Evolutionary conservation across 2,113 vertebrate genomes (phyloP).

Genomic region (Poicephalus gulielmi): DNA sequence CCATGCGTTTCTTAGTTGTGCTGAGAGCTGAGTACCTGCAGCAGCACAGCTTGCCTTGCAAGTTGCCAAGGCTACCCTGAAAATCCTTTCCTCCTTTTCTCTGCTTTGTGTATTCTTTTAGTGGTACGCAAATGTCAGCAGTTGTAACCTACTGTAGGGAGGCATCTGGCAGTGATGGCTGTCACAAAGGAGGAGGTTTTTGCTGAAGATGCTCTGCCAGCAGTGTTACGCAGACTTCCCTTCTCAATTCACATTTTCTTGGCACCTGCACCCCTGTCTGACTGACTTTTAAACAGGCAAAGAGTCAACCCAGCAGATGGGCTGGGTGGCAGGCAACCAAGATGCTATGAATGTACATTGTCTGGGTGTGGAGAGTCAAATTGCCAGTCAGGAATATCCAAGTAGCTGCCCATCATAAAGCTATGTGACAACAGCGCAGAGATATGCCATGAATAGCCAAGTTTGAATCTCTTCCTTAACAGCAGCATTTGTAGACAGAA

Average conservation of each 20-base stretch:
- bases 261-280: conserved; percentile 47
- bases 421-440: conserved; percentile 1
- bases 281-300: conserved; percentile 57
- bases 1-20: fast-evolving
- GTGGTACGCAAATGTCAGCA: conserved; percentile 40
- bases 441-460: not conserved
- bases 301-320: conserved; percentile 63
- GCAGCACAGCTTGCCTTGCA: conserved; percentile 43
- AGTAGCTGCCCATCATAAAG: conserved; percentile 34
- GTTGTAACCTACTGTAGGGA: conserved; percentile 43
- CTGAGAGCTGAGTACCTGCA: not conserved
- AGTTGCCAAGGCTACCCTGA: conserved; percentile 35
- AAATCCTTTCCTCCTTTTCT: not conserved
- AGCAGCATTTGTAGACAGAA: not conserved
- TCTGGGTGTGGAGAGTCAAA: conserved; percentile 51
- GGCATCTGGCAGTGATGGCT: conserved; percentile 52
- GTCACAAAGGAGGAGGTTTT: conserved; percentile 44
- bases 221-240: conserved; percentile 20
- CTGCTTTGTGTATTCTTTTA: not conserved
- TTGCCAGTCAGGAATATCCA: conserved; percentile 46
- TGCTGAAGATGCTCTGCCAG: conserved; percentile 39
- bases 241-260: conserved; percentile 59
- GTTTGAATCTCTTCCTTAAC: not conserved
- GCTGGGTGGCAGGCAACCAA: conserved; percentile 52
- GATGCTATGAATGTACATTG: conserved; percentile 51